Percentiles rank a stretch among this genome's conserved stretches.
phyloP scores from a whole-genome alignment of 2,113 vertebrate genomes.

The Anhinga rufa region DNA sequence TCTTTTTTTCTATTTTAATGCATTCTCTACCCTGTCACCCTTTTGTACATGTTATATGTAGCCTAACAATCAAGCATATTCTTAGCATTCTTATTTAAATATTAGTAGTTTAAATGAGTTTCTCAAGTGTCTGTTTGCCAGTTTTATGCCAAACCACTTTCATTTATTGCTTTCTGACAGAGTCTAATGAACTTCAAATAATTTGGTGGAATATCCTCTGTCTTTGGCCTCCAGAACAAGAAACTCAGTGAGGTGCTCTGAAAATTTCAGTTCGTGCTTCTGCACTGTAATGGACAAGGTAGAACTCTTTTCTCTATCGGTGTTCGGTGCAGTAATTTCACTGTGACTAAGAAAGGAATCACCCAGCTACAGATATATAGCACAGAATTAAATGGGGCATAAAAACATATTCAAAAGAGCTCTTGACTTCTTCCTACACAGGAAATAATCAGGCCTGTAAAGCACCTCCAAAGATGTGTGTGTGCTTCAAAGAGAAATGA shows the following conservation, averaged over 20 bases:
- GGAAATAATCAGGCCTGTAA: background rate
- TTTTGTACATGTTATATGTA: background rate
- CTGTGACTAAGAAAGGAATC: background rate
- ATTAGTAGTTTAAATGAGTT: background rate
- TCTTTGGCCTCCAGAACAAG: background rate
- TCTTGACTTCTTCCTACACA: background rate
- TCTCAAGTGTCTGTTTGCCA: background rate
- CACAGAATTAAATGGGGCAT: background rate
- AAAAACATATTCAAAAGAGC: background rate
- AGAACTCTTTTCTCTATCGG: background rate
- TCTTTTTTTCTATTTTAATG: background rate
- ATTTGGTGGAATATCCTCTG: background rate
- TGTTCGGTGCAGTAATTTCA: background rate
- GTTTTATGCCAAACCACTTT: background rate
- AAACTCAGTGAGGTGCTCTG: fast-evolving
- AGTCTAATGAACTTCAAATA: background rate
- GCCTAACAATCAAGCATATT: background rate
- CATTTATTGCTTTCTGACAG: background rate
- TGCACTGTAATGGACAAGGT: background rate
- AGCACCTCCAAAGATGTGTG: background rate
- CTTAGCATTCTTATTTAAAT: background rate
- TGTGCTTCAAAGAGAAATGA: background rate
- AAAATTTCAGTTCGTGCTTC: background rate
- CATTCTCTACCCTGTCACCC: background rate
- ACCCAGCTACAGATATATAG: background rate